phyloP scores from a whole-genome alignment of 2,113 vertebrate genomes.

The Carollia perspicillata region DNA sequence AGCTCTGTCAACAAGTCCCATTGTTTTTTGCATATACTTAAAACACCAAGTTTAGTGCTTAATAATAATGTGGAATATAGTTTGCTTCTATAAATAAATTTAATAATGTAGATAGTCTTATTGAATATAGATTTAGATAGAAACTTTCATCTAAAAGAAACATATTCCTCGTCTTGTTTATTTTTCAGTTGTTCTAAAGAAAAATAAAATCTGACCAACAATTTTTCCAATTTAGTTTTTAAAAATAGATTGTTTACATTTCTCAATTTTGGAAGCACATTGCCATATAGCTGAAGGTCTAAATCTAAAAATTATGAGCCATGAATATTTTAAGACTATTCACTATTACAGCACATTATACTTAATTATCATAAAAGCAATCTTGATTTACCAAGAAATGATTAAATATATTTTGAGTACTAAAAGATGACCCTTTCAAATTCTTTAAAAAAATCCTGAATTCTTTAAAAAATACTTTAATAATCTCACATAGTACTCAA shows the following conservation, averaged over 20 bases:
- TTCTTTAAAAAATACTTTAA: background rate
- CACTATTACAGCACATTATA: background rate
- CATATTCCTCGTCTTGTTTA: background rate
- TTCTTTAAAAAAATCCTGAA: background rate
- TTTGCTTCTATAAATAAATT: background rate
- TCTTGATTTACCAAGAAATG: background rate
- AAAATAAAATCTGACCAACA: background rate
- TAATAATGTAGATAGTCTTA: background rate
- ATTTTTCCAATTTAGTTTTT: background rate
- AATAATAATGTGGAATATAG: background rate
- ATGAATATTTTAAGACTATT: background rate
- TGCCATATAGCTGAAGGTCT: background rate
- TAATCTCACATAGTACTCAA: background rate
- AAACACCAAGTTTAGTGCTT: background rate
- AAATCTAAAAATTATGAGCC: background rate
- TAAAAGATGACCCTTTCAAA: background rate
- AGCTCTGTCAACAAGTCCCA: background rate
- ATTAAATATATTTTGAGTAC: background rate
- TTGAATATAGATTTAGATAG: background rate
- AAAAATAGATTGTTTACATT: background rate
- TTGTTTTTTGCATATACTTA: background rate
- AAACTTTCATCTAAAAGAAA: background rate
- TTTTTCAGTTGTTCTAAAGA: background rate
- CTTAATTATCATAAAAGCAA: background rate
- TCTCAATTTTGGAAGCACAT: background rate